Percentiles rank a stretch among this genome's conserved stretches.
Conservation (phyloP, 2,888 invertebrate species). For the Drosophila tanythrix region DNA sequence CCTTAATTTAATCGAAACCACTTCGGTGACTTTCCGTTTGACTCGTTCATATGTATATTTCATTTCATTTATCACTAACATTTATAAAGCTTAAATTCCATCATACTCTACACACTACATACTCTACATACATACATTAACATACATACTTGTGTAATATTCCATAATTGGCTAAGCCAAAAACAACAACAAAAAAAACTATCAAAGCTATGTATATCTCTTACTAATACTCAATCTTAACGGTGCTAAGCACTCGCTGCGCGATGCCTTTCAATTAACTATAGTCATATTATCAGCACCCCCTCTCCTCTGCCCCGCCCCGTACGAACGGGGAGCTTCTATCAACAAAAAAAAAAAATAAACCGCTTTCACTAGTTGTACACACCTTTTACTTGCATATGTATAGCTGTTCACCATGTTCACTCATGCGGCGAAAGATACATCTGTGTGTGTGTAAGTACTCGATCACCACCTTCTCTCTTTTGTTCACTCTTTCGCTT, state of each 20-base stretch:
- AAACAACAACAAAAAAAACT: neutral
- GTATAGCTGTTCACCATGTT: conserved; percentile 4
- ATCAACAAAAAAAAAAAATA: neutral
- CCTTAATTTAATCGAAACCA: neutral
- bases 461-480: conserved; percentile 22
- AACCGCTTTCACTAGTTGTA: neutral
- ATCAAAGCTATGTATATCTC: neutral
- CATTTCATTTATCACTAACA: conserved; percentile 33
- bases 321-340: neutral
- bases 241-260: conserved; percentile 1
- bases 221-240: conserved; percentile 1
- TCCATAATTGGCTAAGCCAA: neutral
- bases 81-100: conserved; percentile 31
- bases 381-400: neutral
- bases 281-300: neutral
- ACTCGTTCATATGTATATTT: conserved; percentile 48
- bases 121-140: conserved; percentile 12
- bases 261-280: neutral
- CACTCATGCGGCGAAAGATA: conserved; percentile 8
- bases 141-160: neutral
- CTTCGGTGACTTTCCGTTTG: conserved; percentile 16
- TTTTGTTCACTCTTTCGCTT: conserved; percentile 22
- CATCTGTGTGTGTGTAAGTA: conserved; percentile 29
- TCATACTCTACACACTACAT: conserved; percentile 6
- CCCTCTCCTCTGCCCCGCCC: neutral